These are phyloP conservation scores for Chloropsis cyanopogon DNA, from an alignment of 2,113 vertebrate genomes.

Conservation along the genomic window DNA sequence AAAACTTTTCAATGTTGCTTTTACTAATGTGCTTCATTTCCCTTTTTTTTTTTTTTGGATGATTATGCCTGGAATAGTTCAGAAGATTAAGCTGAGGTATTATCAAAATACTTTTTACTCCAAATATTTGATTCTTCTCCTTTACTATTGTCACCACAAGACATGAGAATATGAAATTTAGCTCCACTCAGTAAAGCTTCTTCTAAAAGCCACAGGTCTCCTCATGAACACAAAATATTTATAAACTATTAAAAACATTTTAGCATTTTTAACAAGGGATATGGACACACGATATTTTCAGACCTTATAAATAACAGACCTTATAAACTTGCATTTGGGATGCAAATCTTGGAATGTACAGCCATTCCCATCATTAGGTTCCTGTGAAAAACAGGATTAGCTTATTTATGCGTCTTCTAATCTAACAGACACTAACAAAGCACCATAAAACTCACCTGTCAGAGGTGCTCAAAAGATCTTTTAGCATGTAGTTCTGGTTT, in stretches of 20 bases:
- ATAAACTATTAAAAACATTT: neutral
- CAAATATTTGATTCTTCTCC: slow-evolving; percentile 27
- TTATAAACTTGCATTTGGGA: neutral
- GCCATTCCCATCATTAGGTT: neutral
- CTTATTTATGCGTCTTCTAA: neutral
- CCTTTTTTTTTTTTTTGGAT: neutral
- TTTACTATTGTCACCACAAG: slow-evolving; percentile 10
- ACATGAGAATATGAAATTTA: neutral
- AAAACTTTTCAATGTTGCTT: slow-evolving; percentile 3
- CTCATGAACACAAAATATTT: neutral
- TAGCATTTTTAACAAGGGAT: neutral
- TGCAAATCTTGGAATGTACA: neutral
- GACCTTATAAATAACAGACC: neutral
- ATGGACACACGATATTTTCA: rapidly evolving
- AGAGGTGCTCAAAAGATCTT: neutral
- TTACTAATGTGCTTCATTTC: neutral
- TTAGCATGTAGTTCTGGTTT: neutral
- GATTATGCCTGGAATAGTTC: neutral
- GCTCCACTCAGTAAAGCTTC: neutral
- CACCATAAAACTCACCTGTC: neutral
- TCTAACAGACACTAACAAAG: neutral
- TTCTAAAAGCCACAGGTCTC: neutral
- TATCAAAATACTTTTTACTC: slow-evolving; percentile 17
- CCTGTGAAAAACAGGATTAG: neutral
- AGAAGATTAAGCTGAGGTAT: neutral